These are phyloP conservation scores for Mantis religiosa DNA, from an alignment of 2,888 invertebrate species.

Conservation along the genomic window DNA sequence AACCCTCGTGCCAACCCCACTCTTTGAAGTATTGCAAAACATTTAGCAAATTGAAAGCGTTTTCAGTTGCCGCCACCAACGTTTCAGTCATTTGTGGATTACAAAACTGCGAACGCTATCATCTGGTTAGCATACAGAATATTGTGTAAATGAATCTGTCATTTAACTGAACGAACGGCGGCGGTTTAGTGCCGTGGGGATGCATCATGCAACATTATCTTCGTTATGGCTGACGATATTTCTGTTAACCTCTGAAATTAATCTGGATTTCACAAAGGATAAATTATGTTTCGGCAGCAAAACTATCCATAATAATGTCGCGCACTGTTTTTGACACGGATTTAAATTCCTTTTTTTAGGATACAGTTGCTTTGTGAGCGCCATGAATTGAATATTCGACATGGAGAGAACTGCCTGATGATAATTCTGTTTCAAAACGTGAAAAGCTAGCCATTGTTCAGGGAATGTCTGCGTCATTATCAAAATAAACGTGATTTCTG, in stretches of 20 bases:
- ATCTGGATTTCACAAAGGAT: neutral
- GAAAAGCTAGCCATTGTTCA: neutral
- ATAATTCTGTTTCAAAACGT: neutral
- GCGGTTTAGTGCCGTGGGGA: neutral
- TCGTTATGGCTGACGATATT: neutral
- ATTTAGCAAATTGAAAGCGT: slow-evolving; percentile 12
- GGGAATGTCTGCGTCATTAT: neutral
- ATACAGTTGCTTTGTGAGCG: neutral
- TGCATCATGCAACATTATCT: neutral
- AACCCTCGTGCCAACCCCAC: neutral
- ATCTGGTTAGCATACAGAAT: neutral
- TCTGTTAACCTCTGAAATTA: neutral
- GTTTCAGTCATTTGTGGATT: neutral
- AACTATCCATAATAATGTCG: neutral
- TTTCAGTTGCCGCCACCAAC: neutral
- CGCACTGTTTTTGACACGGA: neutral
- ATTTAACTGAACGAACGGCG: neutral
- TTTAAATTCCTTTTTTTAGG: neutral
- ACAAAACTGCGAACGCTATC: neutral
- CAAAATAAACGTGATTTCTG: neutral
- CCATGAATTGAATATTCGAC: neutral
- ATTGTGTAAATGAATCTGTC: neutral
- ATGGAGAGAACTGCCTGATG: neutral
- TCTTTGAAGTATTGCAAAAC: slow-evolving; percentile 14
- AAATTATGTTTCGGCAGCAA: neutral